A percentile compares a stretch with the other conserved stretches of the same genome.
phyloP scores from a whole-genome alignment of 2,797 vertebrate species.

The Morelia viridis region DNA sequence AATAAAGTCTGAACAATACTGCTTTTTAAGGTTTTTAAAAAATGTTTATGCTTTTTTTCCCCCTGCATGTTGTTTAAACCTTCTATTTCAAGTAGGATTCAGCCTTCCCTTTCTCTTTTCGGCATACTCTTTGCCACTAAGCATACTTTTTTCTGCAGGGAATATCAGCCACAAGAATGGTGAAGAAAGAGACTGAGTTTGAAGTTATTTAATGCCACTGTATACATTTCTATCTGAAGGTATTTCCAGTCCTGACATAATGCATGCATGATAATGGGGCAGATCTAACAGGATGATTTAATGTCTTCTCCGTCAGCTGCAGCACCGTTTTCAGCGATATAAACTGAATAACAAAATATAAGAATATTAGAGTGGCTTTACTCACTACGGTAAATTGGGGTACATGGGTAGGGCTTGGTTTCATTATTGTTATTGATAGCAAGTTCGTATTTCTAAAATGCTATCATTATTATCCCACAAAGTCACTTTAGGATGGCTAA shows the following conservation, averaged over 20 bases:
- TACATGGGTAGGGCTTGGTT: slow-evolving; percentile 13
- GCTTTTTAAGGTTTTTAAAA: slow-evolving; percentile 25
- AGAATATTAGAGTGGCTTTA: slow-evolving; percentile 12
- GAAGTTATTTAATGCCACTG: slow-evolving; percentile 57
- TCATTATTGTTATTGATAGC: slow-evolving; percentile 2
- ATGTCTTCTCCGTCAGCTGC: slow-evolving; percentile 29
- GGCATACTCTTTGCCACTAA: slow-evolving; percentile 2
- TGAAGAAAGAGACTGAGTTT: slow-evolving; percentile 62
- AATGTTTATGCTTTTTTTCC: slow-evolving; percentile 39
- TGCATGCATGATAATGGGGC: slow-evolving; percentile 58
- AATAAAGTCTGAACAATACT: slow-evolving; percentile 55
- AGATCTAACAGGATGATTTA: slow-evolving; percentile 66
- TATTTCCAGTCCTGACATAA: slow-evolving; percentile 58
- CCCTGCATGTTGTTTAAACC: slow-evolving; percentile 30
- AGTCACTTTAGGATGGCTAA: slow-evolving; percentile 31
- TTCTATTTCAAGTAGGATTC: slow-evolving; percentile 30
- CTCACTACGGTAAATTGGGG: slow-evolving; percentile 16
- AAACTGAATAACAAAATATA: slow-evolving; percentile 38
- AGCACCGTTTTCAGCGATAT: slow-evolving; percentile 47
- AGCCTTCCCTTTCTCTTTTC: background rate
- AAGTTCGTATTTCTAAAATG: slow-evolving; percentile 47
- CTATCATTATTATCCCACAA: slow-evolving; percentile 49
- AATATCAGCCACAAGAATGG: slow-evolving; percentile 44
- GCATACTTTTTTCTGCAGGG: slow-evolving; percentile 39
- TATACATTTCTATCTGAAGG: slow-evolving; percentile 64